Conservation (phyloP, 2,113 vertebrate genomes). For the Meles meles region DNA sequence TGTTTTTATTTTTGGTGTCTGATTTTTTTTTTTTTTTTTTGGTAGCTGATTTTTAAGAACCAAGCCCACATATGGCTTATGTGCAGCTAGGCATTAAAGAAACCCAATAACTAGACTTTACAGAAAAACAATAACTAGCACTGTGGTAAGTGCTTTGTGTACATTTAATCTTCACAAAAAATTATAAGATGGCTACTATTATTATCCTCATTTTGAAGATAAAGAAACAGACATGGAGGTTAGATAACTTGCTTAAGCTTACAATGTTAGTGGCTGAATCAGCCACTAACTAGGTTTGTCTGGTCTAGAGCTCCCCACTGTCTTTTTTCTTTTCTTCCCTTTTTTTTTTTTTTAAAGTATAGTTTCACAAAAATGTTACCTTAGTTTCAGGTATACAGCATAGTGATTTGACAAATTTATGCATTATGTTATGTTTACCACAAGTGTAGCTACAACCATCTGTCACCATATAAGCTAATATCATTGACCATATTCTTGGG, state of each 20-base stretch:
- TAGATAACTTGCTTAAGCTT: background rate
- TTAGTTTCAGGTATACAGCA: background rate
- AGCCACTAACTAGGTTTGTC: background rate
- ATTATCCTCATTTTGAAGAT: background rate
- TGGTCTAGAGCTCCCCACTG: background rate
- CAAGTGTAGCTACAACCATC: background rate
- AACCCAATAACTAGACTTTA: background rate
- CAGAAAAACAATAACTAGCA: background rate
- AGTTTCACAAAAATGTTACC: background rate
- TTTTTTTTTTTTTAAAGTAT: background rate
- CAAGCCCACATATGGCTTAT: background rate
- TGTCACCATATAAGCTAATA: background rate
- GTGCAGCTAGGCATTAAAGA: background rate
- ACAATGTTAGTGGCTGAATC: background rate
- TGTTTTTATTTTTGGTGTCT: background rate
- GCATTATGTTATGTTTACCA: background rate
- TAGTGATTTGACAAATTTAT: background rate
- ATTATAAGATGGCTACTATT: background rate
- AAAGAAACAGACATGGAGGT: background rate
- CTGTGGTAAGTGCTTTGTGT: background rate
- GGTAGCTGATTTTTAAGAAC: background rate
- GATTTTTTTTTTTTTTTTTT: background rate
- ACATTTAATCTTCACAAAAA: background rate
- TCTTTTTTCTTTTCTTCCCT: background rate
- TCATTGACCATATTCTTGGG: background rate